These are phyloP conservation scores for Drusus annulatus DNA, from an alignment of 1,140 invertebrate species.

Conservation along the genomic window DNA sequence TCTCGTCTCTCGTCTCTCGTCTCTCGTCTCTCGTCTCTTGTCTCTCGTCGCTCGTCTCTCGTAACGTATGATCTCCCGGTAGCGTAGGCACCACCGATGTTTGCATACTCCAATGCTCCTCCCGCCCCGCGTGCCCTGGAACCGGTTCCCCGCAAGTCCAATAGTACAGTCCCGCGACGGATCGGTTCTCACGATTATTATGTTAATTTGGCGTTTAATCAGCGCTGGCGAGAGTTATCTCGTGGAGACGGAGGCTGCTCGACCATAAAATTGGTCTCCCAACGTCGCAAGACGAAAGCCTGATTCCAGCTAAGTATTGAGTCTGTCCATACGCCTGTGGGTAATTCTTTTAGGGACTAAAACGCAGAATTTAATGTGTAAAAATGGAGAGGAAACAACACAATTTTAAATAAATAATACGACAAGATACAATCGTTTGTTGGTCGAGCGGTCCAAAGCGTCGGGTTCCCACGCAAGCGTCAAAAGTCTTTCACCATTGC, in stretches of 20 bases:
- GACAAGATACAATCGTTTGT: too few relatives aligned
- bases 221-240: constrained; percentile 45
- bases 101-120: constrained; percentile 20
- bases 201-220: constrained; percentile 59
- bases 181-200: constrained; percentile 59
- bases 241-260: constrained; percentile 26
- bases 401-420: too few relatives aligned
- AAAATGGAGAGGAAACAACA: neutral
- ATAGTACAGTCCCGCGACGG: constrained; percentile 52
- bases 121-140: neutral
- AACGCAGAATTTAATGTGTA: neutral
- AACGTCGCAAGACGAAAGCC: constrained; percentile 4
- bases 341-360: neutral
- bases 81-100: constrained; percentile 22
- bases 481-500: too few relatives aligned
- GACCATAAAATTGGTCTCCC: constrained; percentile 1
- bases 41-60: neutral
- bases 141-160: constrained; percentile 48
- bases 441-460: too few relatives aligned
- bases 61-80: neutral
- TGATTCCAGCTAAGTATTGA: constrained; percentile 13
- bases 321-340: neutral
- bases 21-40: neutral
- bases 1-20: neutral
- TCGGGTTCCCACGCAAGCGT: too few relatives aligned